Evolutionary conservation across 2,888 invertebrate species (phyloP).

Genomic region (Tipula confusa): DNA sequence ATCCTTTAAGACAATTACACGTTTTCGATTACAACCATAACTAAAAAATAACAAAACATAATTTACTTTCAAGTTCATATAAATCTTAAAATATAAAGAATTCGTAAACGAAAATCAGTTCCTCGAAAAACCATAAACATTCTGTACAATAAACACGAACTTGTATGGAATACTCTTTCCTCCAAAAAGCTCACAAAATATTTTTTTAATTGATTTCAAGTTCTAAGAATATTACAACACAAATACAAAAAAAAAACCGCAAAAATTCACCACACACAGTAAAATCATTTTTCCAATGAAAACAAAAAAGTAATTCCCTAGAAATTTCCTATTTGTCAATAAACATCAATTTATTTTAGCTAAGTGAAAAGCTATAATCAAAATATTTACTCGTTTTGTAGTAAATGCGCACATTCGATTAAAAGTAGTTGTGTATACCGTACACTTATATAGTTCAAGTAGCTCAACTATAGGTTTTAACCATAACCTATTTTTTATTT

Average conservation of each 20-base stretch:
- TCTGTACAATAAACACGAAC: too few species aligned
- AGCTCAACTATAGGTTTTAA: background rate
- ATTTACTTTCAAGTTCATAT: background rate
- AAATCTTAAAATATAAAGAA: background rate
- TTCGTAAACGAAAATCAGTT: background rate
- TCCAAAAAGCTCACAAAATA: background rate
- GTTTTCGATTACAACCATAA: background rate
- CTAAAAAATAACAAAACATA: background rate
- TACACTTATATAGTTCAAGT: background rate
- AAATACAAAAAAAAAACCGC: background rate
- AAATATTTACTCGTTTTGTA: background rate
- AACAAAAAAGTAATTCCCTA: background rate
- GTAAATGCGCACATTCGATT: background rate
- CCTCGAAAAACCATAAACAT: background rate
- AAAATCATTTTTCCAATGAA: background rate
- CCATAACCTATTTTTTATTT: background rate
- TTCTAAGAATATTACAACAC: background rate
- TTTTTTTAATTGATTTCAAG: background rate
- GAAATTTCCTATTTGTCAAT: background rate
- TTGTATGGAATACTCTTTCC: background rate
- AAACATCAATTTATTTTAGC: background rate
- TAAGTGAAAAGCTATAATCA: background rate
- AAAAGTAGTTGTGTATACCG: background rate
- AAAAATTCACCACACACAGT: background rate
- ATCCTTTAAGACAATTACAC: too few species aligned